Percentiles rank a stretch among this genome's conserved stretches.
Evolutionary conservation across 2,113 vertebrate species (phyloP).

Genomic region (Platysternon megacephalum): DNA sequence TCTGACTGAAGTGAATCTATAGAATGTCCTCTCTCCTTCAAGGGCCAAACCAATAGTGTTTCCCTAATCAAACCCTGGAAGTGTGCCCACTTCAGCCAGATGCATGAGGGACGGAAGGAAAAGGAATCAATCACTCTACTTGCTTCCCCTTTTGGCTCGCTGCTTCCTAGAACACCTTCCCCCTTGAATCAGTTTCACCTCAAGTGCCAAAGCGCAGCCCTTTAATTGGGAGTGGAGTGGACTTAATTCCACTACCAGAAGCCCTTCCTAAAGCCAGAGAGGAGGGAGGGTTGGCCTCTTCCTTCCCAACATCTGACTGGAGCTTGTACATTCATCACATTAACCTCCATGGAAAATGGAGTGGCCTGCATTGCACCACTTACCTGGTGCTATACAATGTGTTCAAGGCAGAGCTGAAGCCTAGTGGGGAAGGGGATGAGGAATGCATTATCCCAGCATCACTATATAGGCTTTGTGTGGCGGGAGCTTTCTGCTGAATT

Average conservation of each 20-base stretch:
- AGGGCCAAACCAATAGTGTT: rapidly evolving
- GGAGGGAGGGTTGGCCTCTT: not conserved
- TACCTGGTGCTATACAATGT: rapidly evolving
- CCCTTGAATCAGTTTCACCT: not conserved
- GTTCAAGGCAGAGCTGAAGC: not conserved
- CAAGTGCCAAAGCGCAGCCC: rapidly evolving
- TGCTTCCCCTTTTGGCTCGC: not conserved
- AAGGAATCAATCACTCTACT: not conserved
- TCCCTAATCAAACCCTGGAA: not conserved
- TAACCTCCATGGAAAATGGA: not conserved
- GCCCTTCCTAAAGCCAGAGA: not conserved
- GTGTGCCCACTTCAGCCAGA: not conserved
- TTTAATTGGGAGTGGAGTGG: not conserved
- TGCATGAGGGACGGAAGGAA: rapidly evolving
- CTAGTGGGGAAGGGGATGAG: rapidly evolving
- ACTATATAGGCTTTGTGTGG: not conserved
- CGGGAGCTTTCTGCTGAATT: conserved; percentile 23
- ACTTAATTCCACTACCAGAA: not conserved
- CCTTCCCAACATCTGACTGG: not conserved
- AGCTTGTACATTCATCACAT: not conserved
- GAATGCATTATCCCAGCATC: not conserved
- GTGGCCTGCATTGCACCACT: not conserved
- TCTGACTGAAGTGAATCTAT: not conserved
- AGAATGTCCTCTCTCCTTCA: not conserved
- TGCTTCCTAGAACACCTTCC: not conserved